Conservation (phyloP, 2,113 vertebrate genomes). For the Neomonachus schauinslandi region DNA sequence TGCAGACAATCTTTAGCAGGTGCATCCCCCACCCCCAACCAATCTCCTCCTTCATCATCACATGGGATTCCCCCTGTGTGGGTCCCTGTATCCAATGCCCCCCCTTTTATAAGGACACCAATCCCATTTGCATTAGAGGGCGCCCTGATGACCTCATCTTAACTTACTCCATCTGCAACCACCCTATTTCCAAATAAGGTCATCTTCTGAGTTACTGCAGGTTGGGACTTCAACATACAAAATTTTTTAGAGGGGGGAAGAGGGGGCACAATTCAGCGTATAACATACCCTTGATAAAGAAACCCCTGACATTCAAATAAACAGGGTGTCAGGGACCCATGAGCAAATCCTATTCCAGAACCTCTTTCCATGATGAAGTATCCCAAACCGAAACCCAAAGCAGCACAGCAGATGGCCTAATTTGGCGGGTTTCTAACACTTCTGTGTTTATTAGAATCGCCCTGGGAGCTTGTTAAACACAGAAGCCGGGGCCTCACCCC, state of each 20-base stretch:
- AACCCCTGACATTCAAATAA: not conserved
- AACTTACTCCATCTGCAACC: not conserved
- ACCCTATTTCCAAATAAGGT: not conserved
- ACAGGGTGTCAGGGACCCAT: not conserved
- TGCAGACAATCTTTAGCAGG: not conserved
- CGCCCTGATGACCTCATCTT: not conserved
- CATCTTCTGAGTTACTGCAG: not conserved
- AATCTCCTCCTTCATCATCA: not conserved
- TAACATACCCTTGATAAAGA: too few species aligned
- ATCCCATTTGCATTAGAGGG: not conserved
- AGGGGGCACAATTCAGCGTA: accelerated
- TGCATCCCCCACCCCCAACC: too few species aligned
- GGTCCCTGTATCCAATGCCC: not conserved
- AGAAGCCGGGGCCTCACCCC: not conserved
- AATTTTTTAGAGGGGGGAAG: too few species aligned
- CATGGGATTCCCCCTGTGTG: too few species aligned
- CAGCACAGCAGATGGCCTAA: not conserved
- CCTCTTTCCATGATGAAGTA: not conserved
- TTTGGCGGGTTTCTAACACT: not conserved
- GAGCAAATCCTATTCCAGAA: not conserved
- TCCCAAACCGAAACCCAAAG: not conserved
- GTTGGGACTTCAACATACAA: not conserved
- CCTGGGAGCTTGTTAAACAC: not conserved
- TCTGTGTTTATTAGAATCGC: accelerated
- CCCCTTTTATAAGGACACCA: not conserved